These are phyloP conservation scores for Tragelaphus eurycerus DNA, from an alignment of 2,797 vertebrate genomes.

Conservation along the genomic window DNA sequence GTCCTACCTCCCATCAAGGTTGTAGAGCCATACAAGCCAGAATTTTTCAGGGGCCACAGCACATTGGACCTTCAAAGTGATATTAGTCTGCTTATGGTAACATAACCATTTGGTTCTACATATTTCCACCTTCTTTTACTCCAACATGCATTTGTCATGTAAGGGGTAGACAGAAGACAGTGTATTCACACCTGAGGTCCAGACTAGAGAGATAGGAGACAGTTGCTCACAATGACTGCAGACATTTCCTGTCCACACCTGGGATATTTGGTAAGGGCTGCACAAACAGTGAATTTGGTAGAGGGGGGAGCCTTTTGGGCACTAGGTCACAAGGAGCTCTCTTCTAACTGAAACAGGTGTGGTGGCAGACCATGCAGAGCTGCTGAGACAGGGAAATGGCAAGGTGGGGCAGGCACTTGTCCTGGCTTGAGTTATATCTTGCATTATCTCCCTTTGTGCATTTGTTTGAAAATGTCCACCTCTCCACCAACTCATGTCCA, in stretches of 20 bases:
- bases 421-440: constrained; percentile 54
- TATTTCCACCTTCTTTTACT: neutral
- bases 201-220: neutral
- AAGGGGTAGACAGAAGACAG: neutral
- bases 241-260: neutral
- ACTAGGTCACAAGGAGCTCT: neutral
- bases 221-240: neutral
- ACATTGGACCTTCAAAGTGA: neutral
- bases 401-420: constrained; percentile 36
- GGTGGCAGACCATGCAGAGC: constrained; percentile 31
- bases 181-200: neutral
- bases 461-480: constrained; percentile 55
- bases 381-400: constrained; percentile 52
- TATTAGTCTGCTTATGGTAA: neutral
- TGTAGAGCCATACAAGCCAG: neutral
- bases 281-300: neutral
- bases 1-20: neutral
- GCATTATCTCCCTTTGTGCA: constrained; percentile 25
- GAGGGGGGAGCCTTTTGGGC: constrained; percentile 24
- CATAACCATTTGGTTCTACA: neutral
- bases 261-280: neutral
- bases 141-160: neutral
- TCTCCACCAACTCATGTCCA: constrained; percentile 40
- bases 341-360: constrained; percentile 45
- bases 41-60: neutral